phyloP scores from a whole-genome alignment of 1,140 invertebrate species.

The Pachypeltis micranthus region DNA sequence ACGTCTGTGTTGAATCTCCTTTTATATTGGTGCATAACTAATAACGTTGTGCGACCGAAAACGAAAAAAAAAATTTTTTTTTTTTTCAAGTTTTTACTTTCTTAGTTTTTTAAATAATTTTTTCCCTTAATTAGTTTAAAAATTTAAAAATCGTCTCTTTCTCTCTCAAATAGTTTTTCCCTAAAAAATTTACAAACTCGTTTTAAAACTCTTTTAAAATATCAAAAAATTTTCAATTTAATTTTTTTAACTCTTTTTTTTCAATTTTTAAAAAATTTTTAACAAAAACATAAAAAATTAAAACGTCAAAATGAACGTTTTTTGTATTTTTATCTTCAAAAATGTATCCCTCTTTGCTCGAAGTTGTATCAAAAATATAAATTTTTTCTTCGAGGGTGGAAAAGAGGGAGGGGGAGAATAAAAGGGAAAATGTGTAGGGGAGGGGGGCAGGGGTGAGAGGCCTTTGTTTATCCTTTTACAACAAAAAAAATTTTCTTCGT shows the following conservation, averaged over 20 bases:
- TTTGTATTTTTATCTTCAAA: too few relatives aligned
- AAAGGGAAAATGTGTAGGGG: constrained; percentile 19
- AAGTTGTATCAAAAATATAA: constrained; percentile 19
- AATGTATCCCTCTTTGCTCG: too few relatives aligned
- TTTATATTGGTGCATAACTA: constrained; percentile 24
- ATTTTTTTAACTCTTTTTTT: constrained; percentile 14
- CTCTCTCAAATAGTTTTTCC: constrained; percentile 19
- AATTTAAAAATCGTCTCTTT: constrained; percentile 22
- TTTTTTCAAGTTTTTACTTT: constrained; percentile 16
- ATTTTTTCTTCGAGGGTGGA: constrained; percentile 14
- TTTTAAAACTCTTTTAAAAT: constrained; percentile 22
- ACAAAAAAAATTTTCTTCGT: too few relatives aligned
- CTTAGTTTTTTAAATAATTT: constrained; percentile 3
- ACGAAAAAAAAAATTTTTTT: constrained; percentile 20
- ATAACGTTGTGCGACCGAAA: constrained; percentile 24
- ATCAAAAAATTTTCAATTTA: constrained; percentile 13
- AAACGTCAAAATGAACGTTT: constrained; percentile 18
- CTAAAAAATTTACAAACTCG: constrained; percentile 20
- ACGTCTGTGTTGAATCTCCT: constrained; percentile 23
- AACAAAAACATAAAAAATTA: constrained; percentile 22
- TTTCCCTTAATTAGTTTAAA: constrained; percentile 13
- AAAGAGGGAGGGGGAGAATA: constrained; percentile 18
- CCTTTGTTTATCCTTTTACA: constrained; percentile 12
- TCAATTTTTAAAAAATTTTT: constrained; percentile 18
- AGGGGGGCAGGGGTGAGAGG: neutral